Conservation (phyloP, 64 coral and sea anemone species). For the Exaiptasia diaphana region DNA sequence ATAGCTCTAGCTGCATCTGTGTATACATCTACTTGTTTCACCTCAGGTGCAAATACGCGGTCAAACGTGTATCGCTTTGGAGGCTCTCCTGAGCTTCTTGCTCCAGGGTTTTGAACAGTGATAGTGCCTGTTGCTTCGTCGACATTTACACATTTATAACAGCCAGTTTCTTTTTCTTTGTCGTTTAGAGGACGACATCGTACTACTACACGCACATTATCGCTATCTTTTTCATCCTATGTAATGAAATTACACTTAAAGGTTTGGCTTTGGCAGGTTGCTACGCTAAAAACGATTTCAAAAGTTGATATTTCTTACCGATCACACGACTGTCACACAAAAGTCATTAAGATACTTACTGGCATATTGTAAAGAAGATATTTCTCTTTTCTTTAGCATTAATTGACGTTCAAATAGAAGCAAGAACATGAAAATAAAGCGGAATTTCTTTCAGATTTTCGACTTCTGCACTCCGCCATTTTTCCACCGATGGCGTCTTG, state of each 20-base stretch:
- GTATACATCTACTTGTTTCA: conserved; percentile 93
- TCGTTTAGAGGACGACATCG: conserved; percentile 96
- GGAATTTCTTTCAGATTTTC: not conserved
- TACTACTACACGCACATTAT: conserved; percentile 96
- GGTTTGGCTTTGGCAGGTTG: too few species aligned
- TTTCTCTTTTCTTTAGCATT: not conserved
- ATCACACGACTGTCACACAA: not conserved
- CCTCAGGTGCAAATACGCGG: conserved; percentile 81
- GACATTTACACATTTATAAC: conserved; percentile 67
- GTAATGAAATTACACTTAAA: not conserved
- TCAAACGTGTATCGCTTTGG: conserved; percentile 89
- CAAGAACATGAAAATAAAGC: not conserved
- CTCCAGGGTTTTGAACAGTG: conserved; percentile 59
- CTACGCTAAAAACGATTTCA: not conserved
- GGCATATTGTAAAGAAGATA: not conserved
- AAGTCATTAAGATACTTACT: not conserved
- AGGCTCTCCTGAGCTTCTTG: conserved; percentile 61
- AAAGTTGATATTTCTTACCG: not conserved
- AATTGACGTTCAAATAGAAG: not conserved
- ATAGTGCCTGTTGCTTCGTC: conserved; percentile 86
- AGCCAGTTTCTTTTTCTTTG: conserved; percentile 71
- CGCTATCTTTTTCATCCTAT: conserved; percentile 43
- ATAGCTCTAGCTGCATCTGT: conserved; percentile 96
- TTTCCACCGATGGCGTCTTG: not conserved
- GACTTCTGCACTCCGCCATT: not conserved